Percentiles rank a stretch among this genome's conserved stretches.
These are phyloP conservation scores for Ciona savignyi DNA, from an alignment of 23 tunicate genomes.

Conservation along the genomic window DNA sequence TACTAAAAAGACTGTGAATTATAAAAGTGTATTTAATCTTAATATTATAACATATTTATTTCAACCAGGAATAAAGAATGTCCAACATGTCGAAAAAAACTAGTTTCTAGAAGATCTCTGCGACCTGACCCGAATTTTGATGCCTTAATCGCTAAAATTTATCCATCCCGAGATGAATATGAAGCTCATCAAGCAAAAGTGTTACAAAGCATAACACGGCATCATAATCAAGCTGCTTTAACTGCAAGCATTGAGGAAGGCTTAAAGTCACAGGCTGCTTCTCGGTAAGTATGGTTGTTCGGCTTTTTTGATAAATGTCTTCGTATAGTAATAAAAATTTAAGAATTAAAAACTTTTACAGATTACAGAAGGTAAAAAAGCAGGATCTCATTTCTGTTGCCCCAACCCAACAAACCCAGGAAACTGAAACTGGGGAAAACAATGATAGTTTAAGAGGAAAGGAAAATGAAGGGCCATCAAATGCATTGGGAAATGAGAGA, in stretches of 20 bases:
- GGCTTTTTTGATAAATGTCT: conserved; percentile 55
- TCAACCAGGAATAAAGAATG: conserved; percentile 86
- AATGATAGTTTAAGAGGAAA: not conserved
- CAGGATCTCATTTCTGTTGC: conserved; percentile 31
- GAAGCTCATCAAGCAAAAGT: conserved; percentile 89
- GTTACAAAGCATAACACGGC: conserved; percentile 76
- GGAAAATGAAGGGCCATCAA: not conserved
- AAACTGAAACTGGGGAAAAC: not conserved
- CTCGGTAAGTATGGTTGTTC: conserved; percentile 24
- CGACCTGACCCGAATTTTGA: conserved; percentile 97
- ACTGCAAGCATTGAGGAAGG: conserved; percentile 89
- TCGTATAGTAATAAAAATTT: not conserved
- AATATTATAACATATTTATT: not conserved
- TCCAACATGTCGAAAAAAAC: conserved; percentile 93
- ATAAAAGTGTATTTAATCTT: too few relatives aligned
- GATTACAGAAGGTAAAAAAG: conserved; percentile 50
- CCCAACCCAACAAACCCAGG: not conserved
- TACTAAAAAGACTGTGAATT: too few relatives aligned
- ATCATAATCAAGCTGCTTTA: conserved; percentile 77
- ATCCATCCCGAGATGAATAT: conserved; percentile 95
- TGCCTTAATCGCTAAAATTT: conserved; percentile 85
- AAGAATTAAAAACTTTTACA: not conserved
- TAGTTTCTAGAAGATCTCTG: conserved; percentile 89
- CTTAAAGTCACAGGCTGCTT: conserved; percentile 56
- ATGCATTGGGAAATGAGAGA: not conserved